These are phyloP conservation scores for Caenorhabditis brenneri DNA, from an alignment of 1,140 invertebrate genomes.

Conservation along the genomic window DNA sequence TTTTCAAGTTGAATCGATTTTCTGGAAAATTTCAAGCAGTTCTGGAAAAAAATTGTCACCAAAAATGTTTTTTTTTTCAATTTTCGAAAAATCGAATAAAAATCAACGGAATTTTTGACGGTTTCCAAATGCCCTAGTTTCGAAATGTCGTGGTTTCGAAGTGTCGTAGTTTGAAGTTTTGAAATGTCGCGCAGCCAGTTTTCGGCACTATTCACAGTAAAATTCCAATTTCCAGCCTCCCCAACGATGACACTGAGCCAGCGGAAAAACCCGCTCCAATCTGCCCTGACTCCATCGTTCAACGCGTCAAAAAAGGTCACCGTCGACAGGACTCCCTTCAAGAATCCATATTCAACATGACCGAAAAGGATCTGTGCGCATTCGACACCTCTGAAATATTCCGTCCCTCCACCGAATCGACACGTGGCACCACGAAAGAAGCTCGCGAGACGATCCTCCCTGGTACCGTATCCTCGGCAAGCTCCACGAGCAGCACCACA, in stretches of 20 bases:
- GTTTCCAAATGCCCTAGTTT: no score
- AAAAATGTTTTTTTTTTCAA: no score
- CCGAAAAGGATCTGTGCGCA: slow-evolving; percentile 63
- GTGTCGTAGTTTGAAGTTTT: no score
- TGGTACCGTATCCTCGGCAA: background rate
- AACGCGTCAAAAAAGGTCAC: slow-evolving; percentile 65
- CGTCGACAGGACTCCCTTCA: slow-evolving; percentile 68
- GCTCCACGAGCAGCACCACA: slow-evolving; percentile 45
- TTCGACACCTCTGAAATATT: slow-evolving; percentile 17
- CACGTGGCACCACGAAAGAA: background rate
- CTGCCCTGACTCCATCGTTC: slow-evolving; percentile 51
- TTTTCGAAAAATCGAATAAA: no score
- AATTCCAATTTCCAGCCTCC: background rate
- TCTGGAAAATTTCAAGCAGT: no score
- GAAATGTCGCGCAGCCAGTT: no score
- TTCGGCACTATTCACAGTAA: background rate
- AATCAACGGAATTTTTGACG: no score
- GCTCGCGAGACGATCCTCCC: background rate
- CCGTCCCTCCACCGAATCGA: background rate
- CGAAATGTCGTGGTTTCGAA: no score
- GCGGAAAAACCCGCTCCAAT: background rate
- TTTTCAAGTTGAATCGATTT: background rate
- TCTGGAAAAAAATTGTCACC: no score
- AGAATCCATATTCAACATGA: slow-evolving; percentile 67
- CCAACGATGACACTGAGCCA: background rate